Percentiles rank a stretch among this genome's conserved stretches.
Evolutionary conservation across 2,113 vertebrate genomes (phyloP).

Genomic region (Gopherus flavomarginatus): DNA sequence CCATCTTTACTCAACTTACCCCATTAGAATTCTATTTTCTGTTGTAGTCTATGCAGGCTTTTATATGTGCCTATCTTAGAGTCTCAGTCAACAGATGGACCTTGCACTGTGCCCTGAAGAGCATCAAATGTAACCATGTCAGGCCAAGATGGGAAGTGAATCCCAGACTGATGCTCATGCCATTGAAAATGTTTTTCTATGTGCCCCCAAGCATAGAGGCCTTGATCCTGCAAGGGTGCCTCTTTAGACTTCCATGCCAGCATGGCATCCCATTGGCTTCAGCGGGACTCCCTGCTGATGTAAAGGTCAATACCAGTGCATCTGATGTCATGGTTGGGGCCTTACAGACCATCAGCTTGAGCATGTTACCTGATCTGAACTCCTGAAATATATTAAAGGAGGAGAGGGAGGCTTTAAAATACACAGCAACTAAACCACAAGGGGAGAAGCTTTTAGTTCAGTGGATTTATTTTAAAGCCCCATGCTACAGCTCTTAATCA

Average conservation of each 20-base stretch:
- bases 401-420: neutral
- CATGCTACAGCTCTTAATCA: neutral
- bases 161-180: neutral
- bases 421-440: neutral
- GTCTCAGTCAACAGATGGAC: neutral
- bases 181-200: neutral
- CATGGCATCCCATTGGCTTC: neutral
- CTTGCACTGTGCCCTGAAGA: neutral
- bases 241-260: neutral
- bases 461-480: neutral
- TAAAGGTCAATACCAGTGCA: fast-evolving
- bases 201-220: neutral
- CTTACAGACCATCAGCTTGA: neutral
- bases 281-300: neutral
- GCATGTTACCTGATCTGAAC: slow-evolving; percentile 42
- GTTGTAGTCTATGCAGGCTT: neutral
- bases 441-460: neutral
- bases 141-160: neutral
- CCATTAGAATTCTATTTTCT: neutral
- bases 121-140: neutral
- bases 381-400: neutral
- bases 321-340: neutral
- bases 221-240: neutral
- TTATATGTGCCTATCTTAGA: neutral
- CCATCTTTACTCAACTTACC: fast-evolving